Evolutionary conservation across 2,113 vertebrate species (phyloP), one percentile per base, ranked within the genome.

Genomic region (Phyllostomus hastatus): DNA sequence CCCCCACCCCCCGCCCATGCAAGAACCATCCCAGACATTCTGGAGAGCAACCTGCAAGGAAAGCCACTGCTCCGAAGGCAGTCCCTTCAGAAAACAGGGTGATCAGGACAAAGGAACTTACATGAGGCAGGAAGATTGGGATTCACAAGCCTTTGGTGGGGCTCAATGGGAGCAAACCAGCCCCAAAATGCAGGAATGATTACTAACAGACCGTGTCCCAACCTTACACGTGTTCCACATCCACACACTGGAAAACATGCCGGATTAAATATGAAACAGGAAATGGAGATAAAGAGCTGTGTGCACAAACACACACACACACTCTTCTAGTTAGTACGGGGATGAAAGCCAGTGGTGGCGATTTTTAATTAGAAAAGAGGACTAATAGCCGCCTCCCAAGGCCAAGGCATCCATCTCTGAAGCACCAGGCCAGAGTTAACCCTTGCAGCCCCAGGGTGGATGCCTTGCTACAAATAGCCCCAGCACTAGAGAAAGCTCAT

Each of bases 301-400:
- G 75, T 48, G 4, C 54, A 26, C 64, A 50, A 1, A 48, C 72
- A 73, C 76, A 92, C 76, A 81, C 86, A 50, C 76, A 35, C 50
- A 54, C 41, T 35, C 95, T 97, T 93, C 89, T 67, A 76, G 91
- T 96, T 94, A 97, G 96, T 88, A 19, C 0, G 0, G n/a, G 92
- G 91, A 96, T 75, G 93, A 93, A 96, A 95, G 96, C 91, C 93
- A 84, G 88, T 17, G 97, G 95, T 88, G 75, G 86, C 0, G 1
- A 95, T 91, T 96, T 94, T 90, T 95, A 97, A 97, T 97, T 96
- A 97, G 96, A 95, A 97, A 81, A 64, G 67, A 96, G 85, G 89
- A 48, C 91, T 83, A 50, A 93, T 22, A 70, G 66, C 82, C 0
- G 0, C 79, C 69, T 95, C 86, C 75, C 81, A 84, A 89, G 88